Conservation (phyloP, 2,888 invertebrate species). For the Elmis aenea region DNA sequence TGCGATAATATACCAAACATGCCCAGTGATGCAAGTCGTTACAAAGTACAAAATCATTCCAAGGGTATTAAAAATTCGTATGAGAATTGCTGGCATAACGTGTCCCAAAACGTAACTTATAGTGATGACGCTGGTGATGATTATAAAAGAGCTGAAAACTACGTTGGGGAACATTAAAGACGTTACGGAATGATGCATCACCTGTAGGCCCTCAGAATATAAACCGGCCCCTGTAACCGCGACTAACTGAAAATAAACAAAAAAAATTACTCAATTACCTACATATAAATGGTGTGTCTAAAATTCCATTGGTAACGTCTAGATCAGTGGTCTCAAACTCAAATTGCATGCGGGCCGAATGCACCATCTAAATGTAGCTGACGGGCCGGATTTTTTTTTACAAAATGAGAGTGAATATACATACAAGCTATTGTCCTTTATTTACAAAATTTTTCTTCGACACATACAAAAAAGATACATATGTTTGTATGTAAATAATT, state of each 20-base stretch:
- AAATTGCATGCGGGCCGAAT: too few relatives aligned
- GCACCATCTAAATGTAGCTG: too few relatives aligned
- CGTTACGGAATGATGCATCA: conserved; percentile 25
- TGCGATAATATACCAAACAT: conserved; percentile 18
- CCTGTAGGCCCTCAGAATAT: conserved; percentile 30
- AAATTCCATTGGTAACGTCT: conserved; percentile 1
- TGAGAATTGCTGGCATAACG: conserved; percentile 33
- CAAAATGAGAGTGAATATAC: too few relatives aligned
- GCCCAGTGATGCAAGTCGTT: conserved; percentile 26
- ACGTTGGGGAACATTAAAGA: conserved; percentile 35
- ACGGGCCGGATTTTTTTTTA: too few relatives aligned
- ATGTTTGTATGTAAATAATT: too few relatives aligned
- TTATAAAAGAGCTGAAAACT: conserved; percentile 33
- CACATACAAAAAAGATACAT: too few relatives aligned
- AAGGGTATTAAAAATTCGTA: conserved; percentile 34
- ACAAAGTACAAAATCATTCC: conserved; percentile 34
- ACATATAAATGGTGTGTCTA: conserved; percentile 1
- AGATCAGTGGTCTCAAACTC: too few relatives aligned
- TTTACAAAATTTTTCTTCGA: too few relatives aligned
- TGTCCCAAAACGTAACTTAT: conserved; percentile 35
- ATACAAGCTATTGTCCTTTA: too few relatives aligned
- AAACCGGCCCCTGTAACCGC: conserved; percentile 31
- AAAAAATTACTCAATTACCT: conserved; percentile 7
- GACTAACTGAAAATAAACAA: conserved; percentile 31
- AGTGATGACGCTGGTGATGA: conserved; percentile 35